These are phyloP conservation scores for Belonocnema kinseyi DNA, from an alignment of 1,140 invertebrate species.

Conservation along the genomic window DNA sequence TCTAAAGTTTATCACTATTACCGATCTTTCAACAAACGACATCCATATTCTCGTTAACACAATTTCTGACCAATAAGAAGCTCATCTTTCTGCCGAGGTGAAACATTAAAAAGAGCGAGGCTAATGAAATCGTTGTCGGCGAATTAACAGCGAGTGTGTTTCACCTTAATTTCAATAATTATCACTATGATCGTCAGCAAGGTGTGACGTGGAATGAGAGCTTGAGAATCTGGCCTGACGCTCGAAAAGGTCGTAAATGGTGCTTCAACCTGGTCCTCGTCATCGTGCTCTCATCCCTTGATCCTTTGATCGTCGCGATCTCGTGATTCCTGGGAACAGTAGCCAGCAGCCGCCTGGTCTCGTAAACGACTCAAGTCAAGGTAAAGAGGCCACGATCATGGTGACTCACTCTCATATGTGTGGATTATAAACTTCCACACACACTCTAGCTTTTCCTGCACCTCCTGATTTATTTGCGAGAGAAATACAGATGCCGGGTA, in stretches of 20 bases:
- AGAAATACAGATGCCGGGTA: too few relatives aligned
- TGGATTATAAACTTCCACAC: too few relatives aligned
- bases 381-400: constrained; percentile 64
- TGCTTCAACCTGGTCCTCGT: constrained; percentile 46
- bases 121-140: constrained; percentile 61
- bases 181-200: constrained; percentile 56
- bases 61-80: constrained; percentile 3
- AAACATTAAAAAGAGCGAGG: constrained; percentile 1
- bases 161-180: constrained; percentile 60
- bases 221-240: constrained; percentile 61
- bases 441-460: too few relatives aligned
- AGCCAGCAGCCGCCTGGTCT: constrained; percentile 55
- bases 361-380: constrained; percentile 61
- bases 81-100: not conserved
- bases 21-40: not conserved
- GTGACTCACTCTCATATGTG: constrained; percentile 40
- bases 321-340: constrained; percentile 64
- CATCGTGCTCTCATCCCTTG: constrained; percentile 56
- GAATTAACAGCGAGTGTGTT: constrained; percentile 60
- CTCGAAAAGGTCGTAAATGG: constrained; percentile 58
- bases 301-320: constrained; percentile 61
- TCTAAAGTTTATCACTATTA: not conserved
- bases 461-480: too few relatives aligned
- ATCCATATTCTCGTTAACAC: constrained; percentile 13
- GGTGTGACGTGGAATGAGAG: constrained; percentile 60